Percentiles rank a stretch among this genome's conserved stretches.
These are phyloP conservation scores for Neofelis nebulosa DNA, from an alignment of 2,113 vertebrate genomes.

Conservation along the genomic window DNA sequence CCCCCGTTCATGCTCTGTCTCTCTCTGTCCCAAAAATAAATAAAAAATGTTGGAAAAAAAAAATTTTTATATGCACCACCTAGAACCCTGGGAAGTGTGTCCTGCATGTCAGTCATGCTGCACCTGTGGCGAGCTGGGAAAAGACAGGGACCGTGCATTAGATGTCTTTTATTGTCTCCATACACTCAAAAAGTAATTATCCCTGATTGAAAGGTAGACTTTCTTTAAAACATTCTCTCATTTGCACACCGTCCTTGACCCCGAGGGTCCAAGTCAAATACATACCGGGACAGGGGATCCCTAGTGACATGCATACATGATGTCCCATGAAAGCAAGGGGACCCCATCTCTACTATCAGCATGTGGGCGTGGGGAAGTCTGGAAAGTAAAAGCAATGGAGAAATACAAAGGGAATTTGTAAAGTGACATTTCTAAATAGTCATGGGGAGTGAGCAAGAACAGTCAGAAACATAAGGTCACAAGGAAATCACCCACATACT, in stretches of 20 bases:
- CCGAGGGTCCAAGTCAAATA: background rate
- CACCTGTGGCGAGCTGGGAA: background rate
- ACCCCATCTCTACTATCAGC: background rate
- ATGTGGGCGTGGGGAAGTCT: background rate
- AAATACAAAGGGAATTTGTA: background rate
- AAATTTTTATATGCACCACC: background rate
- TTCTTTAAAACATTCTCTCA: background rate
- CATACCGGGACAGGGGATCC: background rate
- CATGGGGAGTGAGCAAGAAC: background rate
- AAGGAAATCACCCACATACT: background rate
- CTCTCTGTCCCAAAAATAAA: too few relatives aligned
- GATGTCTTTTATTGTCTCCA: background rate
- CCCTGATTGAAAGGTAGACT: background rate
- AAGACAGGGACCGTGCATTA: background rate
- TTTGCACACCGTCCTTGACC: background rate
- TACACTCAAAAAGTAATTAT: background rate
- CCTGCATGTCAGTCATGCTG: background rate
- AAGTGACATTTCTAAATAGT: background rate
- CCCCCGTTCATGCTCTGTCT: too few relatives aligned
- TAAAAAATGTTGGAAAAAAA: too few relatives aligned
- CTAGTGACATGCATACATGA: background rate
- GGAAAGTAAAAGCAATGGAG: background rate
- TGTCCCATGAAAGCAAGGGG: background rate
- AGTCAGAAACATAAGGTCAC: background rate
- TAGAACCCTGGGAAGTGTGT: background rate